Base-by-base conservation (phyloP, 2,888 invertebrate species). In the Heliconius erato region DNA sequence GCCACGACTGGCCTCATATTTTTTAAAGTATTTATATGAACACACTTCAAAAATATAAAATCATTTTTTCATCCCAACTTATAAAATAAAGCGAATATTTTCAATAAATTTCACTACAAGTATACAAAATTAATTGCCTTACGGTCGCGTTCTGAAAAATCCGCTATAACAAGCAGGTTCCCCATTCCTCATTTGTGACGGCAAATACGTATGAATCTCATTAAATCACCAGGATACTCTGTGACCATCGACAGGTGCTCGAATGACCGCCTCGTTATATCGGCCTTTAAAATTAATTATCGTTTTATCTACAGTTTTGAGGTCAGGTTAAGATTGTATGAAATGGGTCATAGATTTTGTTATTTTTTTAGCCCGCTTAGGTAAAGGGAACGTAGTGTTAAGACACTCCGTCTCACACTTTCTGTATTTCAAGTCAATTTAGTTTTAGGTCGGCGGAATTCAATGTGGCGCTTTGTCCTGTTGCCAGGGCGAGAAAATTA, bases 211-310 rank as follows among this genome's bases (percentile, higher is more conserved):
- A 44, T 78, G 54, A 67, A 83, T 79, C 69, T 79, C 76, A 82
- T 83, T 83, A 77, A 67, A 79, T 82, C 71, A 71, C 59, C 19
- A 77, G 82, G 71, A 81, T 79, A 69, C 79, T 81, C 69, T 71
- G 67, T 68, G 44, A 65, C n/a, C 40, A 32, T 35, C 79, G 78
- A 84, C 83, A 84, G 83, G 79, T 84, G 79, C 68, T 80, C 82
- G 79, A 54, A 65, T 79, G 72, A 82, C 71, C 78, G 59, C 68
- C 23, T 84, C 79, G 83, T 82, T 82, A 84, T 71, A 40, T 65
- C 35, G 59, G 59, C 67, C 67, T 79, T 79, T 79, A 68, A 80
- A 84, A 80, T 79, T 74, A 74, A 77, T 72, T 69, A 83, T 82
- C 54, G 35, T 68, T 76, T 35, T 54, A 14, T 28, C n/a, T 14